Conservation (phyloP, 2,797 vertebrate species). For the Macroramphosus scolopax region DNA sequence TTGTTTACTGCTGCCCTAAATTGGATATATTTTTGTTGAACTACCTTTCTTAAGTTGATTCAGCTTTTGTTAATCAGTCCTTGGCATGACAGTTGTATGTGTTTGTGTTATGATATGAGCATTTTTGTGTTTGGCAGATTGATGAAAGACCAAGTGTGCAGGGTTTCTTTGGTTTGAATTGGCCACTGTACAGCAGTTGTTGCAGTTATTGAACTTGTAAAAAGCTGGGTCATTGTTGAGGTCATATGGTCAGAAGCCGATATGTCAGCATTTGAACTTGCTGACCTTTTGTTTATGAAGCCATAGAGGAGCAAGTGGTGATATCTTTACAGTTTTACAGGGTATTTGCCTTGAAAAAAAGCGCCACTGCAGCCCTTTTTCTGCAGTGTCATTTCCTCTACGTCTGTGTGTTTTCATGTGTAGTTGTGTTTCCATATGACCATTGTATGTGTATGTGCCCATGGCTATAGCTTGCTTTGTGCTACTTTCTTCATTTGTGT, state of each 20-base stretch:
- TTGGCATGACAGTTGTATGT: slow-evolving; percentile 15
- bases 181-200: not conserved
- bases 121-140: slow-evolving; percentile 11
- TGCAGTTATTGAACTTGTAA: not conserved
- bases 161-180: not conserved
- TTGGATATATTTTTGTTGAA: not conserved
- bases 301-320: not conserved
- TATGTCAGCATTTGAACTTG: not conserved
- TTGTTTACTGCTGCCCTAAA: not conserved
- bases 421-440: slow-evolving; percentile 35
- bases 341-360: slow-evolving; percentile 34
- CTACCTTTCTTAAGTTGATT: slow-evolving; percentile 11
- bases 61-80: slow-evolving; percentile 27
- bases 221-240: not conserved
- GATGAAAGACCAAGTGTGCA: no score
- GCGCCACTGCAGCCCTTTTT: slow-evolving; percentile 36
- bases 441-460: slow-evolving; percentile 6
- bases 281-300: slow-evolving; percentile 16
- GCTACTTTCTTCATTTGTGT: slow-evolving; percentile 26
- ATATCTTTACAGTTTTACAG: slow-evolving; percentile 3
- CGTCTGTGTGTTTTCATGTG: slow-evolving; percentile 18
- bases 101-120: no score
- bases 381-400: slow-evolving; percentile 56
- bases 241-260: not conserved
- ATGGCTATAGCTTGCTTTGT: slow-evolving; percentile 14